Base-by-base conservation (phyloP, 2,888 invertebrate genomes). In the Tenthredo distinguenda region DNA sequence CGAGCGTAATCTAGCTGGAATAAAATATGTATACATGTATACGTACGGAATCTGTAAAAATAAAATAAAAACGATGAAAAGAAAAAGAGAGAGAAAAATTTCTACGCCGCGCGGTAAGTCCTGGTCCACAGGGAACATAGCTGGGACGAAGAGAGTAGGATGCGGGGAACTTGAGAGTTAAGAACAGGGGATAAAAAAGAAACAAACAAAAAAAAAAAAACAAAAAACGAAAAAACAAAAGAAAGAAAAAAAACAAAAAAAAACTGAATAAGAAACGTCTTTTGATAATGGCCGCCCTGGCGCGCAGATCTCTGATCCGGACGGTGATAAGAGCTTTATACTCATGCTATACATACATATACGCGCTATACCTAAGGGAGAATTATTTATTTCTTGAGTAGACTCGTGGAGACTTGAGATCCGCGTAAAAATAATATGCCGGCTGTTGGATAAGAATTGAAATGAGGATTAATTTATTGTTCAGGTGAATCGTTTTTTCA, bases 221-320 rank as follows among this genome's bases (percentile, higher is more conserved):
- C 5, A 58, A 37, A 18, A 55, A 34, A n/a, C 5, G 40, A 9
- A 62, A 26, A 58, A 62, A n/a, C 34, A 34, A 55, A n/a, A 79
- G 9, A 62, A 37, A 37, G 12, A 31, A 50, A 31, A 34, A 26
- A 55, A 18, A 10, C 21, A 21, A 58, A 21, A 47, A 55, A 50
- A 55, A 31, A 77, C n/a, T 6, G 26, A 68, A 62, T 62, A 47
- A 68, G 68, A 12, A 83, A 71, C 68, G 83, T 68, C 83, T 65
- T 83, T 83, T 83, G 83, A 83, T 83, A 83, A 83, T 83, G 83
- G 83, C 83, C 83, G 83, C 83, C 34, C 43, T 71, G 83, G 83
- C 83, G 83, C 68, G 83, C 83, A 83, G 68, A 83, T 83, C 65
- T 83, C 83, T 71, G 83, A 83, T 83, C 68, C 68, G 26, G 47